A percentile compares a stretch with the other conserved stretches of the same genome.
phyloP scores from a whole-genome alignment of 1,140 invertebrate species.

The Charaxes varanes region DNA sequence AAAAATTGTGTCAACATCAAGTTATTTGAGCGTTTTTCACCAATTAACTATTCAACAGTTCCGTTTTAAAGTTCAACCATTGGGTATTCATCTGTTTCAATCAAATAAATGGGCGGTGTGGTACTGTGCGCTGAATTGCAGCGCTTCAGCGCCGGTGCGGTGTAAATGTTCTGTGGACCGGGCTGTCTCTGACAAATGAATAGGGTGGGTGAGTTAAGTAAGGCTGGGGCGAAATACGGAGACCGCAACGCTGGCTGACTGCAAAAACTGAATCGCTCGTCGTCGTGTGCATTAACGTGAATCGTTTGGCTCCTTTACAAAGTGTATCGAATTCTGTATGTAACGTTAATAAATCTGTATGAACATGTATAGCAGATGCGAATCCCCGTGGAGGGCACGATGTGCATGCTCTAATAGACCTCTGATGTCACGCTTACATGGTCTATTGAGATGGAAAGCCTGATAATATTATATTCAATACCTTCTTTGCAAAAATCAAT shows the following conservation, averaged over 20 bases:
- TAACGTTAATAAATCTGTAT: too few species aligned
- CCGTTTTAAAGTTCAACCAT: slow-evolving; percentile 18
- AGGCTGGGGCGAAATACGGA: slow-evolving; percentile 11
- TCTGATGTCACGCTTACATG: too few species aligned
- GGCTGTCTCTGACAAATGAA: slow-evolving; percentile 26
- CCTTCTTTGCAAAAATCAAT: too few species aligned
- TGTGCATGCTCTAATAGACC: too few species aligned
- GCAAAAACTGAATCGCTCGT: slow-evolving; percentile 4
- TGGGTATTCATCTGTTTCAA: slow-evolving; percentile 15
- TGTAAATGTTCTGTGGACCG: slow-evolving; percentile 25
- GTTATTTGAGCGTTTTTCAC: slow-evolving; percentile 16
- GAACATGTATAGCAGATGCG: too few species aligned
- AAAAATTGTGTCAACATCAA: slow-evolving; percentile 9
- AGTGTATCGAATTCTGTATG: too few species aligned
- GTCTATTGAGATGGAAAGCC: too few species aligned
- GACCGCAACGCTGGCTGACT: slow-evolving; percentile 1
- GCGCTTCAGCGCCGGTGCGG: slow-evolving; percentile 18
- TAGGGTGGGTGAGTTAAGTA: slow-evolving; percentile 14
- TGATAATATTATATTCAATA: too few species aligned
- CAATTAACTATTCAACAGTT: slow-evolving; percentile 17
- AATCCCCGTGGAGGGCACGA: too few species aligned
- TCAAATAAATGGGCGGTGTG: slow-evolving; percentile 17
- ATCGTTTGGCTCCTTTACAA: too few species aligned
- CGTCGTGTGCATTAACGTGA: slow-evolving; percentile 3
- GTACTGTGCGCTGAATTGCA: slow-evolving; percentile 19